Conservation (phyloP, 2,888 invertebrate genomes). For the Laothoe populi region DNA sequence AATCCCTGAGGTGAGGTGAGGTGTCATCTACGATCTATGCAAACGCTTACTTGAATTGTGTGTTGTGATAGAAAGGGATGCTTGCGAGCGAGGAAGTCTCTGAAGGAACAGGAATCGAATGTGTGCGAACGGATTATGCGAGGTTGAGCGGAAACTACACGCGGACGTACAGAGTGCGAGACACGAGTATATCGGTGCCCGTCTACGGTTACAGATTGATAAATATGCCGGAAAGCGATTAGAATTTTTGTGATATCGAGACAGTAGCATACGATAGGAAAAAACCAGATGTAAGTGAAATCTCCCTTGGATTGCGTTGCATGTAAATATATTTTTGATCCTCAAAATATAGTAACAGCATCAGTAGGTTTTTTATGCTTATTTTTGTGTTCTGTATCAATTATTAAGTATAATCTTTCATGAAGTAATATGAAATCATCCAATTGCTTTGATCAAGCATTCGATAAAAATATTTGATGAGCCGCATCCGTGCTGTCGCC, state of each 20-base stretch:
- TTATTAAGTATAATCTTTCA: too few species aligned
- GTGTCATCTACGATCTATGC: not conserved
- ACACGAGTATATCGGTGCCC: not conserved
- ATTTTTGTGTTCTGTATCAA: too few species aligned
- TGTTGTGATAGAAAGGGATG: too few species aligned
- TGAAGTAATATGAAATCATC: too few species aligned
- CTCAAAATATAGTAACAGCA: too few species aligned
- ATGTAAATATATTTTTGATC: not conserved
- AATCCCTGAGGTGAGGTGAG: too few species aligned
- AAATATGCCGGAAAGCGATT: slow-evolving; percentile 4
- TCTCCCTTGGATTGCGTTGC: too few species aligned
- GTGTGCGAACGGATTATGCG: not conserved
- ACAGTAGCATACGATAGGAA: not conserved
- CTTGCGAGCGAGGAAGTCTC: not conserved
- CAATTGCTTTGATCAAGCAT: too few species aligned
- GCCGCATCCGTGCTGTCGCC: too few species aligned
- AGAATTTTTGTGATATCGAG: slow-evolving; percentile 6
- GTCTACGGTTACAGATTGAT: not conserved
- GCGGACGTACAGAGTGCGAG: not conserved
- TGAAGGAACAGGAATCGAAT: not conserved
- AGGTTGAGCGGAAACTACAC: slow-evolving; percentile 7
- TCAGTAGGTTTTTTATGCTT: too few species aligned
- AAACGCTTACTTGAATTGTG: not conserved
- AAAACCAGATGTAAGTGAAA: too few species aligned
- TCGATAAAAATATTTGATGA: too few species aligned